Percentiles rank a stretch among this genome's conserved stretches.
phyloP scores from a whole-genome alignment of 2,113 vertebrate genomes.

The Mionectes macconnelli region DNA sequence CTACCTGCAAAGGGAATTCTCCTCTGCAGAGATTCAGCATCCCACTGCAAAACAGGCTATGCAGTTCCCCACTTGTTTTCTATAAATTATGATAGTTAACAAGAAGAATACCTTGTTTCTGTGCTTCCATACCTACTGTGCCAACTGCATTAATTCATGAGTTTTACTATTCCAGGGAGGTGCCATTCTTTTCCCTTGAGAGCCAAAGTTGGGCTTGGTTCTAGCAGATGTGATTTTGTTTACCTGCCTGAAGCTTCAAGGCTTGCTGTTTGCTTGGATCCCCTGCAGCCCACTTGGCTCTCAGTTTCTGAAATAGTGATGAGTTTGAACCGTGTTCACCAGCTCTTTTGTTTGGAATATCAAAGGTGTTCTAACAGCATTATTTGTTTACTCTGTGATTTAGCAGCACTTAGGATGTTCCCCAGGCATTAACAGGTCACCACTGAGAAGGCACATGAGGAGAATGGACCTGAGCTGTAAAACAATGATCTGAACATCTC shows the following conservation, averaged over 20 bases:
- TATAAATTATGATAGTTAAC: slow-evolving; percentile 31
- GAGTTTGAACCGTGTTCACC: not conserved
- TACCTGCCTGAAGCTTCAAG: slow-evolving; percentile 35
- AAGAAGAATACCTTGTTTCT: slow-evolving; percentile 12
- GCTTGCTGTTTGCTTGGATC: slow-evolving; percentile 5
- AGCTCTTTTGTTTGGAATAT: not conserved
- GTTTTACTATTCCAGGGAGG: not conserved
- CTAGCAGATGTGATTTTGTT: slow-evolving; percentile 48
- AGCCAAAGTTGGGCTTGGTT: not conserved
- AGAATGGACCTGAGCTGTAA: not conserved
- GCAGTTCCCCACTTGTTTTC: slow-evolving; percentile 29
- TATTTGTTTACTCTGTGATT: not conserved
- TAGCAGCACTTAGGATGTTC: not conserved
- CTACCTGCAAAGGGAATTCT: slow-evolving; percentile 49
- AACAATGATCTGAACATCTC: not conserved
- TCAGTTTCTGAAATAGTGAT: not conserved
- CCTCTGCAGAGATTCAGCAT: slow-evolving; percentile 32
- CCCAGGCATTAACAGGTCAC: not conserved
- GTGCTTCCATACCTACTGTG: not conserved
- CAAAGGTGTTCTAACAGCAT: not conserved
- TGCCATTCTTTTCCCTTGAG: not conserved
- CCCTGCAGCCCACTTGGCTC: not conserved
- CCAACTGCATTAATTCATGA: not conserved
- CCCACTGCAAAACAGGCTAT: slow-evolving; percentile 15
- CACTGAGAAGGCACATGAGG: not conserved